phyloP scores from a whole-genome alignment of 92 coral and sea anemone genomes.

The Parazoanthus atlanticus region DNA sequence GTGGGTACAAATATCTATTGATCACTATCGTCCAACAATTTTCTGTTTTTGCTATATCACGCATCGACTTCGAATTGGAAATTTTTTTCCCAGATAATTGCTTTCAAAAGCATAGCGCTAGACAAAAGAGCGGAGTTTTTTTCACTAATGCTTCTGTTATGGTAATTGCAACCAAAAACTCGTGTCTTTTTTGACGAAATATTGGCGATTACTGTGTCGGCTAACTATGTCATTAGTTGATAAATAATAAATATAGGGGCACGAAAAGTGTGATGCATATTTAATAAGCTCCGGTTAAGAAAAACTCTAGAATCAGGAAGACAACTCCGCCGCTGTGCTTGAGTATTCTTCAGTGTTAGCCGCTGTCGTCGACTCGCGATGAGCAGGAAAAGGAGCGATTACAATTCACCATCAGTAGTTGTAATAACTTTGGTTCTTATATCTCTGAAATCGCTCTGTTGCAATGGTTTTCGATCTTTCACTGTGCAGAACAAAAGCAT shows the following conservation, averaged over 20 bases:
- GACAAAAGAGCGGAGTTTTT: not conserved
- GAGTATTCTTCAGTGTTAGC: not conserved
- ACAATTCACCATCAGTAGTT: not conserved
- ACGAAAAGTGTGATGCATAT: not conserved
- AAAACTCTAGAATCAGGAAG: not conserved
- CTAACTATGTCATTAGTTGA: not conserved
- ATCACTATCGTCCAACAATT: not conserved
- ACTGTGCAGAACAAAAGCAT: conserved; percentile 2
- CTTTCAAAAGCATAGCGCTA: not conserved
- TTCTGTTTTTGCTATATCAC: not conserved
- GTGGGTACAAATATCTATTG: not conserved
- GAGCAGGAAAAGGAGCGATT: not conserved
- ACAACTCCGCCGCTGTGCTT: not conserved
- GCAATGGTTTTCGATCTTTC: not conserved
- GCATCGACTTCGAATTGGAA: not conserved
- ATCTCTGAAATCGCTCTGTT: not conserved
- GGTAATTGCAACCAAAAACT: not conserved
- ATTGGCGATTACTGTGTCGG: not conserved
- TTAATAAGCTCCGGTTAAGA: not conserved
- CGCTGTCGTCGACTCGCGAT: too few relatives aligned
- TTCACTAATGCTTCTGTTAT: not conserved
- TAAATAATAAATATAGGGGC: not conserved
- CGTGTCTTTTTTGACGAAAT: not conserved
- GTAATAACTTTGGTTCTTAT: too few relatives aligned
- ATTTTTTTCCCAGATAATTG: too few relatives aligned